Evolutionary conservation across 2,113 vertebrate species (phyloP), one percentile per base, ranked within the genome.

Genomic region (Numenius arquata): DNA sequence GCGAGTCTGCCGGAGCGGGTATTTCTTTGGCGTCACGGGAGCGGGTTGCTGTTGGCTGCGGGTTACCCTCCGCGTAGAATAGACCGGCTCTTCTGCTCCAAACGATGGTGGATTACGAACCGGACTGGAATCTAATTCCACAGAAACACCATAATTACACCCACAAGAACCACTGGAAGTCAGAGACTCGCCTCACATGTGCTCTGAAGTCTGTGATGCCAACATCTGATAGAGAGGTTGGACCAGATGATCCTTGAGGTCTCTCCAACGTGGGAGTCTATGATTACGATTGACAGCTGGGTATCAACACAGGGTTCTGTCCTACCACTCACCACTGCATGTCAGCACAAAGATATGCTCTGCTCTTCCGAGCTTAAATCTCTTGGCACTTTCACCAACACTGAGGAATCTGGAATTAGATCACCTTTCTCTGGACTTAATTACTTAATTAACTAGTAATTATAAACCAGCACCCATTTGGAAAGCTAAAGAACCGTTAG

Each of bases 21-120:
- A 99, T 74, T 99, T 99, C 97, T 99, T 99, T 13, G 99, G 98
- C 19, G 98, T 97, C 93, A 99, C 99, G 11, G 98, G 98, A 3
- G 98, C 92, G 7, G 98, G 99, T 96, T 99, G 99, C 92, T 99
- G 98, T 81, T 99, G 99, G 98, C 99, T 99, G 86, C 99, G 99
- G 9, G 99, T 99, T 94, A 99, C 98, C 79, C 99, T 98, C 68
- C 99, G 98, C 1, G 98, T 99, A 38, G 99, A 99, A 91, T 99
- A 99, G 78, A 97, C 98, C 7, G 98, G 98, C 78, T 99, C 99
- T n/a, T 99, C 98, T 41, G 98, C 77, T n/a, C 97, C 98, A 41
- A 97, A 97, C 4, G 98, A 96, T 5, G 98, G 97, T 3, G 98
- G 97, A 83, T 98, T 98, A 53, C 97, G 98, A 75, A 98, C 98